Conservation (phyloP, 2,113 vertebrate species). For the Rhineura floridana region DNA sequence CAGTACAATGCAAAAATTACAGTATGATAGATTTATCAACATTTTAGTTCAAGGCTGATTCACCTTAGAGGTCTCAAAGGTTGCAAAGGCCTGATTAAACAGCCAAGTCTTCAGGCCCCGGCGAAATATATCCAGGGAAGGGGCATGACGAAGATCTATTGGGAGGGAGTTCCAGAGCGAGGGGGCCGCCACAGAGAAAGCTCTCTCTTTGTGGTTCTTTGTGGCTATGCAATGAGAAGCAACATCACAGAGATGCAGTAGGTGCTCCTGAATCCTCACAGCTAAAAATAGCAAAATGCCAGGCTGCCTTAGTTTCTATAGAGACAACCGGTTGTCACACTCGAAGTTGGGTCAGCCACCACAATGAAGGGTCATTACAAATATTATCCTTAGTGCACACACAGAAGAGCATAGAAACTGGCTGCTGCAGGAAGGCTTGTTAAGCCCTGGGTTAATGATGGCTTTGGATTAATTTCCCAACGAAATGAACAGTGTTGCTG, state of each 20-base stretch:
- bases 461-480: not conserved
- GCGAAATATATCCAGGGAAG: too few species aligned
- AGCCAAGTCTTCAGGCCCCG: too few species aligned
- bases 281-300: conserved; percentile 15
- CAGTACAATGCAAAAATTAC: too few species aligned
- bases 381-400: not conserved
- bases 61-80: too few species aligned
- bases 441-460: not conserved
- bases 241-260: not conserved
- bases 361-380: not conserved
- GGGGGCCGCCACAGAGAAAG: too few species aligned
- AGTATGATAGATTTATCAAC: too few species aligned
- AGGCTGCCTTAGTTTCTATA: conserved; percentile 14
- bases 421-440: not conserved
- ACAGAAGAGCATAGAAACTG: not conserved
- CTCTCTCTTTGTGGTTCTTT: too few species aligned
- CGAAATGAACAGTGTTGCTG: not conserved
- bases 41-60: too few species aligned
- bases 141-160: too few species aligned
- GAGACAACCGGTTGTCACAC: conserved; percentile 3
- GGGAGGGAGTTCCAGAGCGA: too few species aligned
- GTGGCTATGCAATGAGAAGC: not conserved
- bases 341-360: not conserved
- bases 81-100: too few species aligned
- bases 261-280: not conserved